Conservation (phyloP, 2,113 vertebrate genomes). For the Microcebus tavaratra region DNA sequence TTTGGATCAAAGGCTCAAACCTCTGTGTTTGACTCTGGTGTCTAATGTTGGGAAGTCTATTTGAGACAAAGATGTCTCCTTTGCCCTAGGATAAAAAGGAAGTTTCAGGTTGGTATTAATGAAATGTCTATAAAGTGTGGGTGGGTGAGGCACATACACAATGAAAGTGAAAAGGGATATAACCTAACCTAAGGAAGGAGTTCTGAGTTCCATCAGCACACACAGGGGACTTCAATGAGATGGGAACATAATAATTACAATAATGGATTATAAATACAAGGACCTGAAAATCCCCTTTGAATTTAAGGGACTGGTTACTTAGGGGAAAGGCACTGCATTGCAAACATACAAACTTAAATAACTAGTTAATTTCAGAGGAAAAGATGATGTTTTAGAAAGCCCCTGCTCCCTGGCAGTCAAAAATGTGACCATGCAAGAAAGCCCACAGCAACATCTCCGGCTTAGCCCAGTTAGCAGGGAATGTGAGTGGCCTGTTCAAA, state of each 20-base stretch:
- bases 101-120: neutral
- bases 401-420: neutral
- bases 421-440: neutral
- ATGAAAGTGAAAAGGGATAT: neutral
- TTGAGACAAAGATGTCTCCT: neutral
- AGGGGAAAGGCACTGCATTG: neutral
- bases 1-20: neutral
- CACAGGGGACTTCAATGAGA: neutral
- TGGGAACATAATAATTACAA: neutral
- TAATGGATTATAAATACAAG: neutral
- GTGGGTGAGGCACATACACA: neutral
- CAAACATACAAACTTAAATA: neutral
- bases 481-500: neutral
- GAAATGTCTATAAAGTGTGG: neutral
- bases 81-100: neutral
- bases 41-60: neutral
- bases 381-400: neutral
- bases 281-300: neutral
- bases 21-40: neutral
- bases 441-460: neutral
- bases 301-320: neutral
- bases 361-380: neutral
- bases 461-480: neutral
- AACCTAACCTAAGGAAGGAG: neutral
- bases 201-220: neutral